Conservation (phyloP, 2,888 invertebrate genomes). For the Unio delphinus region DNA sequence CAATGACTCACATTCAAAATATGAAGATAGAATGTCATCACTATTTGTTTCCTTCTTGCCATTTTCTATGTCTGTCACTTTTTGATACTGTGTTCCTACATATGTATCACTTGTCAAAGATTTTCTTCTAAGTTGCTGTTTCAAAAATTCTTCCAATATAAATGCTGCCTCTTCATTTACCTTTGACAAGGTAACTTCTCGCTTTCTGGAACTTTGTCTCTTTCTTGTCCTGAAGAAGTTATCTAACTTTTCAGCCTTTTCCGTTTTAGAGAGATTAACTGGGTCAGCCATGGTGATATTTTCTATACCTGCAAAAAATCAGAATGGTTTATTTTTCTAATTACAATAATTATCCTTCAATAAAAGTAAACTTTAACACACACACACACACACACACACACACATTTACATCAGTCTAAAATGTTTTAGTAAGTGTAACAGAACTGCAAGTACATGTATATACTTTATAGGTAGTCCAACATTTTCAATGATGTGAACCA, state of each 20-base stretch:
- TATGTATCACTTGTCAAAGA: too few species aligned
- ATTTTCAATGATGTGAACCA: too few species aligned
- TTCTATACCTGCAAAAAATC: too few species aligned
- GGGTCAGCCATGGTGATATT: conserved; percentile 10
- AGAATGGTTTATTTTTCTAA: too few species aligned
- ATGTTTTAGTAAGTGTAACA: too few species aligned
- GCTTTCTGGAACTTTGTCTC: conserved; percentile 8
- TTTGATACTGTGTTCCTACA: conserved; percentile 14
- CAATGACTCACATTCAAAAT: conserved; percentile 12
- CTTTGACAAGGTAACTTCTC: conserved; percentile 32
- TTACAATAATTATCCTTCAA: too few species aligned
- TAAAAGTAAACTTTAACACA: too few species aligned
- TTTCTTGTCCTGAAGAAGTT: conserved; percentile 12
- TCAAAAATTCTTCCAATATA: conserved; percentile 56
- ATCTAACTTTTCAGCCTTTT: conserved; percentile 24
- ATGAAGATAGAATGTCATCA: conserved; percentile 17
- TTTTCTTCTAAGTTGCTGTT: conserved; percentile 16
- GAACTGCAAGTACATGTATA: too few species aligned
- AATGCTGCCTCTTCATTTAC: conserved; percentile 48
- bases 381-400: too few species aligned
- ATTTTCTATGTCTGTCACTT: conserved; percentile 23
- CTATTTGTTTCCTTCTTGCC: conserved; percentile 25
- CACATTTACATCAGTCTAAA: too few species aligned
- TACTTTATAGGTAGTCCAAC: too few species aligned
- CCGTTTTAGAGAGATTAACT: conserved; percentile 10